Conservation (phyloP, 2,113 vertebrate genomes). For the Hassar affinis region DNA sequence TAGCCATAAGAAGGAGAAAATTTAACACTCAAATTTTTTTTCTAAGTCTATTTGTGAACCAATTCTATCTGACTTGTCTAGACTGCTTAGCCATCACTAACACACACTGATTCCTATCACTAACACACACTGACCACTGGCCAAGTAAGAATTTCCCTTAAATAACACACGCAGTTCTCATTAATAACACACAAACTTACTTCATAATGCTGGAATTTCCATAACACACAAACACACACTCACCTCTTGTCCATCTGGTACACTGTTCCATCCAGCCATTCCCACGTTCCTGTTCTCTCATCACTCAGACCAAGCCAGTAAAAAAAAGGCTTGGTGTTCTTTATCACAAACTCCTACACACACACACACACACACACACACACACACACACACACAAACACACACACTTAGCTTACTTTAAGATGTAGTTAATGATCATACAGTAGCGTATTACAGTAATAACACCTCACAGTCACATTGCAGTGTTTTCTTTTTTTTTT, state of each 20-base stretch:
- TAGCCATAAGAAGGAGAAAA: no score
- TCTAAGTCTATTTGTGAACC: background rate
- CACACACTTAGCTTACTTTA: background rate
- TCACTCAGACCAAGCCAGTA: slow-evolving; percentile 54
- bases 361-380: slow-evolving; percentile 23
- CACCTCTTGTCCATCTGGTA: slow-evolving; percentile 35
- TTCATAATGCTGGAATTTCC: background rate
- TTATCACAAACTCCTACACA: slow-evolving; percentile 44
- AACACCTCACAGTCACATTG: background rate
- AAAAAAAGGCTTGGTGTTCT: slow-evolving; percentile 31
- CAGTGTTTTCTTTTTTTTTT: background rate
- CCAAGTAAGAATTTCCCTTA: background rate
- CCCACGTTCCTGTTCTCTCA: slow-evolving; percentile 47
- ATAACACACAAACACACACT: slow-evolving; percentile 8
- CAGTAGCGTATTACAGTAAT: background rate
- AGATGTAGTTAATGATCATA: background rate
- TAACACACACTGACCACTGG: background rate
- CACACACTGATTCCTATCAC: no score
- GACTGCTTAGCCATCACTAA: background rate
- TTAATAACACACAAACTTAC: background rate
- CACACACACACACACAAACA: background rate
- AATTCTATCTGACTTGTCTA: background rate
- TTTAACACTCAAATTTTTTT: background rate
- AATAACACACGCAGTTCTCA: background rate
- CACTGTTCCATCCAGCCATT: slow-evolving; percentile 48